These are phyloP conservation scores for Alligator mississippiensis DNA, from an alignment of 2,113 vertebrate genomes.

Conservation along the genomic window DNA sequence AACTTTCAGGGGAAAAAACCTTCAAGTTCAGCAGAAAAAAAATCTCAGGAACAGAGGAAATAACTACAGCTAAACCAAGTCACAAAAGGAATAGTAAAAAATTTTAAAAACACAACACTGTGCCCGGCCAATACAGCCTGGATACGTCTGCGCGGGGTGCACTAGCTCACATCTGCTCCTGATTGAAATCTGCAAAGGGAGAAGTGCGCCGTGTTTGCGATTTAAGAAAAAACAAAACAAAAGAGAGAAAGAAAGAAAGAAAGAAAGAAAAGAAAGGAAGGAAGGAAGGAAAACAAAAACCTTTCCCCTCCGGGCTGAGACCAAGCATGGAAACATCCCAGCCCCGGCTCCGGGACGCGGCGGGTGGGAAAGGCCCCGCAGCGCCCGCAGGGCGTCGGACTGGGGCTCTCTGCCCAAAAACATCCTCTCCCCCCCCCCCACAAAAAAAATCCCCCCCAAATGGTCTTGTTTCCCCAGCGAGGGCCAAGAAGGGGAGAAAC, in stretches of 20 bases:
- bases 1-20: neutral
- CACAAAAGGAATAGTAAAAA: neutral
- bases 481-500: too few relatives aligned
- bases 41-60: neutral
- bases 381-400: neutral
- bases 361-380: neutral
- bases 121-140: neutral
- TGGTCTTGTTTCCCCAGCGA: too few relatives aligned
- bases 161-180: neutral
- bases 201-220: neutral
- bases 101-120: neutral
- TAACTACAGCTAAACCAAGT: neutral
- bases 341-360: too few relatives aligned
- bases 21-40: accelerated
- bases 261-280: neutral
- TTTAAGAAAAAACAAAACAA: neutral
- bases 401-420: too few relatives aligned
- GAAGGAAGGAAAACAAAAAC: neutral
- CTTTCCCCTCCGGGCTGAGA: neutral
- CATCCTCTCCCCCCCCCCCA: too few relatives aligned
- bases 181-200: neutral
- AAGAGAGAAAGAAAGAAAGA: neutral
- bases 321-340: too few relatives aligned
- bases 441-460: too few relatives aligned
- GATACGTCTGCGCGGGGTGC: neutral